Base-by-base conservation (phyloP, 2,797 vertebrate species). In the Valencia hispanica region DNA sequence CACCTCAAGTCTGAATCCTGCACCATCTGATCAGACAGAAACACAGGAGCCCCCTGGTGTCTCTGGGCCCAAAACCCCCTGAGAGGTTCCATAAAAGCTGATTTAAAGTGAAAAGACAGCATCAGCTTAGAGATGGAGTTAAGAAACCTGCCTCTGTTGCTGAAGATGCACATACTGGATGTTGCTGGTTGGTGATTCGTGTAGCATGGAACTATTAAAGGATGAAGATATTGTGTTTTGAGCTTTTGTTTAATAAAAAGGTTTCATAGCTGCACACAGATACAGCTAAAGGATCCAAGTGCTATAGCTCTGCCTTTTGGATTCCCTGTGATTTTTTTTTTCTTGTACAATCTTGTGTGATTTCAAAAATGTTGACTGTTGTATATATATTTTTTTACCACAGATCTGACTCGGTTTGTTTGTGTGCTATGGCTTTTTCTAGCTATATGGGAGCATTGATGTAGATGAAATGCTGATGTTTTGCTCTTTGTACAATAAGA, bases 61-160 rank as follows among this genome's bases (percentile, higher is more conserved):
- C 36, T 76, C 95, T 11, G 93, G 95, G 18, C 96, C 97, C 89
- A 96, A 97, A 86, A 94, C 96, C 36, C 96, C 97, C 72, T 99
- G 96, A 97, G 94, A 47, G 61, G 61, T 2, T 65, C 51, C 72
- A 55, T 41, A 32, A 53, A 76, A 68, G 43, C 47, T 45, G 15
- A 77, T 57, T 20, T 14, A 36, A 69, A 63, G 2, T 45, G 3
- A 7, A 65, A 70, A 17, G 7, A 51, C 22, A 43, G n/a, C 22
- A 78, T 55, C 12, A 0, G 18, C 72, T 68, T 10, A 12, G 72
- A 79, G 69, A 78, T 66, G 34, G n/a, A 73, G 65, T 65, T 36
- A 34, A 68, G 20, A 53, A 61, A 36, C 45, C 18, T 53, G 5
- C 22, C 75, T 41, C 18, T 81, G 73, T 43, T 71, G 27, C 73